phyloP scores from a whole-genome alignment of 2,797 vertebrate species.

The Protonibea diacanthus region DNA sequence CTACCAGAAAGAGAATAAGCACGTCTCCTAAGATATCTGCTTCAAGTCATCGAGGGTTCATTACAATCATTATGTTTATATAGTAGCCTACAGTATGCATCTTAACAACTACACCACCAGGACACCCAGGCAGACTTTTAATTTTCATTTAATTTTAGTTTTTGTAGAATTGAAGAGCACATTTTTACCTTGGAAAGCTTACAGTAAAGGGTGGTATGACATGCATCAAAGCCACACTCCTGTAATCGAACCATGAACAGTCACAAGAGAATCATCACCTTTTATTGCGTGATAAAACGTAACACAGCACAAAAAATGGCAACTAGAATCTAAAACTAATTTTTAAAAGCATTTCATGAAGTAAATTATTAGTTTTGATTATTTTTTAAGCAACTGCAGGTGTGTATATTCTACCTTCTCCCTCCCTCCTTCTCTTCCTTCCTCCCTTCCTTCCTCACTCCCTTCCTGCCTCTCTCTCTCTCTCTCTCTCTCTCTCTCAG shows the following conservation, averaged over 20 bases:
- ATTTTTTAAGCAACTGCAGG: slow-evolving; percentile 74
- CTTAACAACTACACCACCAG: background rate
- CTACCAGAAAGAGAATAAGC: background rate
- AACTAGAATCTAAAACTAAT: background rate
- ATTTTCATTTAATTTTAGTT: slow-evolving; percentile 10
- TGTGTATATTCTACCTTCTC: slow-evolving; percentile 50
- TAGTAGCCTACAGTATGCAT: background rate
- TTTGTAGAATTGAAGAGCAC: background rate
- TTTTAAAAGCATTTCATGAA: background rate
- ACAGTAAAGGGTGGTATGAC: background rate
- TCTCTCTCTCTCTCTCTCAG: slow-evolving; percentile 44
- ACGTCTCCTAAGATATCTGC: background rate
- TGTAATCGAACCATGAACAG: too few species aligned
- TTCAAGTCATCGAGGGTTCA: background rate
- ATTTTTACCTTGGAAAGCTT: background rate
- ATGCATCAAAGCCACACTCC: background rate
- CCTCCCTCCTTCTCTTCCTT: slow-evolving; percentile 14
- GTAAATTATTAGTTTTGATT: slow-evolving; percentile 15
- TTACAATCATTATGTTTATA: background rate
- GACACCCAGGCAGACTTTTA: background rate
- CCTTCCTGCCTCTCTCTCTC: slow-evolving; percentile 3
- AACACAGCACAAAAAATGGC: background rate
- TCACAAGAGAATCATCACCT: background rate
- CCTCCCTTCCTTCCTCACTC: background rate
- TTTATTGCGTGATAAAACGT: background rate